Evolutionary conservation across 2,888 invertebrate genomes (phyloP).

Genomic region (Synergus laeviventris): DNA sequence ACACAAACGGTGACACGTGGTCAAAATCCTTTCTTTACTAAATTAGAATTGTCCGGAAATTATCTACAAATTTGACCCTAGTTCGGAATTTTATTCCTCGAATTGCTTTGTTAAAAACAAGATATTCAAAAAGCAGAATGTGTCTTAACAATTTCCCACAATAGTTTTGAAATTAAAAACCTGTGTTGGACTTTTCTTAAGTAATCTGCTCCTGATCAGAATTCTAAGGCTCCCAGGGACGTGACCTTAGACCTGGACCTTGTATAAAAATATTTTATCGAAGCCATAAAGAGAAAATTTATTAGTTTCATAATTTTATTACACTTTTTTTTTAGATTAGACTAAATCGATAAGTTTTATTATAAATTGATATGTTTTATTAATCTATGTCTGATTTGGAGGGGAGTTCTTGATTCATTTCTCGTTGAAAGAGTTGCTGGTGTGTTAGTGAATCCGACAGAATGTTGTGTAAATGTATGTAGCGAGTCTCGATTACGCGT

Average conservation of each 20-base stretch:
- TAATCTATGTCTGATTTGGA: neutral
- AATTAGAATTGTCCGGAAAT: neutral
- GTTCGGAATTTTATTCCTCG: neutral
- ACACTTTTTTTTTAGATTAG: neutral
- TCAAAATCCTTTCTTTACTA: neutral
- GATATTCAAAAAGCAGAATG: neutral
- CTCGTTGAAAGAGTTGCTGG: neutral
- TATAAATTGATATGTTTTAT: neutral
- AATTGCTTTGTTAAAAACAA: neutral
- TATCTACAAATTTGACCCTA: neutral
- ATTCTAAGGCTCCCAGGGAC: conserved; percentile 34
- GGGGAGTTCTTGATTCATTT: conserved; percentile 24
- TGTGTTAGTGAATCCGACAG: conserved; percentile 42
- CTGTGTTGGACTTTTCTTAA: neutral
- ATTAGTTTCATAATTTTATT: conserved; percentile 6
- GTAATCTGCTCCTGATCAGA: conserved; percentile 22
- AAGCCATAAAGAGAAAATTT: neutral
- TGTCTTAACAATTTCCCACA: neutral
- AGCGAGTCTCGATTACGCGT: conserved; percentile 62
- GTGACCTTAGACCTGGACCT: conserved; percentile 12
- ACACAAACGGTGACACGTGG: conserved; percentile 14
- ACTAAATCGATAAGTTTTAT: neutral
- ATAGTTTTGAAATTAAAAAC: neutral
- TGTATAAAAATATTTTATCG: conserved; percentile 16
- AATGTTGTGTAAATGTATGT: conserved; percentile 52